A percentile compares a stretch with the other conserved stretches of the same genome.
These are phyloP conservation scores for Drosophila hamatofila DNA, from an alignment of 2,888 invertebrate species.

Conservation along the genomic window DNA sequence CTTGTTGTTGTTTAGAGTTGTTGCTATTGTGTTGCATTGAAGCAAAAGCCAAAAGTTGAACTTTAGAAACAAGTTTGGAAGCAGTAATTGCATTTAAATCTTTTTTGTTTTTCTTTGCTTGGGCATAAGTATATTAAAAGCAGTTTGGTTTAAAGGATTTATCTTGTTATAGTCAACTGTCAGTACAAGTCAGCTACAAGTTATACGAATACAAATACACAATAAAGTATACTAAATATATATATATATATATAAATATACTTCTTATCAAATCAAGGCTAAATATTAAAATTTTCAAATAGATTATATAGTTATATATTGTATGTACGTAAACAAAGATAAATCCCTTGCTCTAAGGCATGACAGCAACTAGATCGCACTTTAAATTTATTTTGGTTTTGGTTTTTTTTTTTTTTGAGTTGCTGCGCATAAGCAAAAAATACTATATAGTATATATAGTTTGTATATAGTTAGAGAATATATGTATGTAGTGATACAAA, in stretches of 20 bases:
- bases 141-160: constrained; percentile 64
- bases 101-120: background rate
- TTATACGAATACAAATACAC: constrained; percentile 28
- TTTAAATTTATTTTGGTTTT: constrained; percentile 20
- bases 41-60: constrained; percentile 61
- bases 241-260: constrained; percentile 1
- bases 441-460: constrained; percentile 45
- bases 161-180: constrained; percentile 56
- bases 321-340: constrained; percentile 56
- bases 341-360: constrained; percentile 72
- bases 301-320: constrained; percentile 15
- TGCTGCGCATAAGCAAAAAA: constrained; percentile 71
- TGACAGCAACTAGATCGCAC: constrained; percentile 62
- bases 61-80: constrained; percentile 51
- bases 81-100: constrained; percentile 43
- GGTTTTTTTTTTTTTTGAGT: constrained; percentile 18
- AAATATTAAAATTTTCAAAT: constrained; percentile 23
- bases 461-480: constrained; percentile 39
- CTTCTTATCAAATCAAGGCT: constrained; percentile 25
- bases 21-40: constrained; percentile 67
- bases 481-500: constrained; percentile 56
- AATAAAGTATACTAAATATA: constrained; percentile 47
- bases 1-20: constrained; percentile 29
- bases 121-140: constrained; percentile 46
- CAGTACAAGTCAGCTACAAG: constrained; percentile 33